phyloP scores from a whole-genome alignment of 2,888 invertebrate genomes.

The Tetanocera ferruginea region DNA sequence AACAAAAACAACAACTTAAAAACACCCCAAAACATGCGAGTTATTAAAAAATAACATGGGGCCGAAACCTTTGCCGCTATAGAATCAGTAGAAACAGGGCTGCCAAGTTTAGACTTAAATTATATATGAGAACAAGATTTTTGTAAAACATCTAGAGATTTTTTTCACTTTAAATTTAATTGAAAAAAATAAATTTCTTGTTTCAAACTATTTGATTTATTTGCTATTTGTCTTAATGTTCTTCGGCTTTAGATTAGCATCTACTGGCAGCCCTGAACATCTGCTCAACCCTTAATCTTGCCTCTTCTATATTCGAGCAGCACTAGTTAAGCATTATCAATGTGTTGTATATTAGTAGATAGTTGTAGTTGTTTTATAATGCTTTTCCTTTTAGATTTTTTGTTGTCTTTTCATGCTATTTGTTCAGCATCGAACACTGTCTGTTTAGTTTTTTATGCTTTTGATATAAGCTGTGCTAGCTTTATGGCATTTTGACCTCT shows the following conservation, averaged over 20 bases:
- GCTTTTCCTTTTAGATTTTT: no score
- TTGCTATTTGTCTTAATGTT: no score
- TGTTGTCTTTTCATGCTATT: background rate
- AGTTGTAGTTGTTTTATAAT: background rate
- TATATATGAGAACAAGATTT: background rate
- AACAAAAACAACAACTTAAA: slow-evolving; percentile 15
- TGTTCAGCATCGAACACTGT: background rate
- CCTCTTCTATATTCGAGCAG: no score
- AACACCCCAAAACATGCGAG: slow-evolving; percentile 6
- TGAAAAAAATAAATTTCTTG: background rate
- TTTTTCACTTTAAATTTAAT: background rate
- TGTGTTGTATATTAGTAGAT: background rate
- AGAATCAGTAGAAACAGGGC: background rate
- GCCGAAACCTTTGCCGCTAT: background rate
- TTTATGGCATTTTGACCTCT: slow-evolving; percentile 5
- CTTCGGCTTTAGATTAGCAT: no score
- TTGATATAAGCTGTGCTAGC: background rate
- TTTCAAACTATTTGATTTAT: no score
- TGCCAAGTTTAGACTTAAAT: background rate
- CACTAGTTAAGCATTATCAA: background rate
- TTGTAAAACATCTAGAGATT: background rate
- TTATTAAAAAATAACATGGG: background rate
- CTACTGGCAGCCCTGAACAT: no score
- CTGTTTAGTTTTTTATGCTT: background rate
- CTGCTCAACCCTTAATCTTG: no score